A percentile compares a stretch with the other conserved stretches of the same genome.
Evolutionary conservation across 2,888 invertebrate genomes (phyloP).

Genomic region (Synergus umbraculus): DNA sequence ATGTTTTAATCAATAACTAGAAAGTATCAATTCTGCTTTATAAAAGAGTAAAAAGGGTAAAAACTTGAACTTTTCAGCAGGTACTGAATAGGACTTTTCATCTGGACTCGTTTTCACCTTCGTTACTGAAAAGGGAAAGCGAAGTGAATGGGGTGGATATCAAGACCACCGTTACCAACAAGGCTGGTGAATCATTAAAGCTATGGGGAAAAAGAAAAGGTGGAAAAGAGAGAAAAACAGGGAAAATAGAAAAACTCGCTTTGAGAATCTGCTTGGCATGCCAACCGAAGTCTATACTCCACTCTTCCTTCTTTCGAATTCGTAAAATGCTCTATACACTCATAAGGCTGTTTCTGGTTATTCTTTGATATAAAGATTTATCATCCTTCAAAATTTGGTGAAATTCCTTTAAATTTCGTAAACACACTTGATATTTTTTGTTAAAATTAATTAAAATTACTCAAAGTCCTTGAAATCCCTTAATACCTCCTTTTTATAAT

Average conservation of each 20-base stretch:
- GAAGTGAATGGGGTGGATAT: constrained; percentile 33
- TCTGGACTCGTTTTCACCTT: constrained; percentile 44
- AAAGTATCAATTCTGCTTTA: background rate
- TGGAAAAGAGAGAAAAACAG: constrained; percentile 36
- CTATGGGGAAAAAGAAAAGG: constrained; percentile 49
- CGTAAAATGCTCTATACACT: background rate
- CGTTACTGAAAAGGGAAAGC: constrained; percentile 41
- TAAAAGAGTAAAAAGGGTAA: background rate
- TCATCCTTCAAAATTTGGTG: too few relatives aligned
- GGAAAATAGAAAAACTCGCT: constrained; percentile 60
- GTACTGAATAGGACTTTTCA: constrained; percentile 44
- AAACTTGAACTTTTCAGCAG: constrained; percentile 16
- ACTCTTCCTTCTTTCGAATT: constrained; percentile 42
- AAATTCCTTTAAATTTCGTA: too few relatives aligned
- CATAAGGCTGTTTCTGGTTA: too few relatives aligned
- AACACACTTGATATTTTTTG: too few relatives aligned
- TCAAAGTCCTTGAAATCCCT: too few relatives aligned
- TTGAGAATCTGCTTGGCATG: constrained; percentile 66
- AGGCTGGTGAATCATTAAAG: constrained; percentile 61
- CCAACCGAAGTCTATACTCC: constrained; percentile 53
- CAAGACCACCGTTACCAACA: constrained; percentile 41
- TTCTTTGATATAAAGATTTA: too few relatives aligned
- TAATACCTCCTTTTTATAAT: too few relatives aligned
- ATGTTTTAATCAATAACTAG: background rate
- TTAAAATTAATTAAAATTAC: too few relatives aligned